Percentiles rank a stretch among this genome's conserved stretches.
Conservation (phyloP, 2,888 invertebrate genomes). For the Notodonta dromedarius region DNA sequence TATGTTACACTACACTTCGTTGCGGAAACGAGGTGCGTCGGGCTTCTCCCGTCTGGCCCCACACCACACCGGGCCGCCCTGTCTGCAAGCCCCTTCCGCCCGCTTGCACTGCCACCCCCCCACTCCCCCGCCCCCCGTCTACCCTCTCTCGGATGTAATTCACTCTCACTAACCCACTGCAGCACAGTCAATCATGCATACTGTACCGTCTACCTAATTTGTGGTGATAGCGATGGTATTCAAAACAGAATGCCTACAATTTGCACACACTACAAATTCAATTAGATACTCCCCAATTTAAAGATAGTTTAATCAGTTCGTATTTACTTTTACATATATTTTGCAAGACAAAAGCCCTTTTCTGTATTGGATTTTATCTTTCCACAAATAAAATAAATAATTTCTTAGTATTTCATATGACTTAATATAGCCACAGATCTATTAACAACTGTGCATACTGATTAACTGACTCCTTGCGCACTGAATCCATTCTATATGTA, state of each 20-base stretch:
- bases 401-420: too few relatives aligned
- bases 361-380: too few relatives aligned
- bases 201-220: slow-evolving; percentile 70
- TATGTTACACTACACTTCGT: slow-evolving; percentile 58
- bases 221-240: slow-evolving; percentile 56
- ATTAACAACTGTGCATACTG: too few relatives aligned
- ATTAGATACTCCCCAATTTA: too few relatives aligned
- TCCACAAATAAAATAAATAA: too few relatives aligned
- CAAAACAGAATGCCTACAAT: background rate
- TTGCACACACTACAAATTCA: background rate
- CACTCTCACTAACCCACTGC: slow-evolving; percentile 85
- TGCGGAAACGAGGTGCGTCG: slow-evolving; percentile 79
- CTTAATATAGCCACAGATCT: too few relatives aligned
- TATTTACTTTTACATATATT: too few relatives aligned
- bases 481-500: too few relatives aligned
- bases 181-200: slow-evolving; percentile 80
- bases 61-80: slow-evolving; percentile 68
- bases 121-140: slow-evolving; percentile 40
- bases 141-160: slow-evolving; percentile 68
- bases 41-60: slow-evolving; percentile 80
- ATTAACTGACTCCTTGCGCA: too few relatives aligned
- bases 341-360: too few relatives aligned
- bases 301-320: too few relatives aligned
- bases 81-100: slow-evolving; percentile 63
- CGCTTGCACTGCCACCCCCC: slow-evolving; percentile 36